Evolutionary conservation across 2,888 invertebrate genomes (phyloP), one percentile per base, ranked within the genome.

Genomic region (Acrobasis repandana): DNA sequence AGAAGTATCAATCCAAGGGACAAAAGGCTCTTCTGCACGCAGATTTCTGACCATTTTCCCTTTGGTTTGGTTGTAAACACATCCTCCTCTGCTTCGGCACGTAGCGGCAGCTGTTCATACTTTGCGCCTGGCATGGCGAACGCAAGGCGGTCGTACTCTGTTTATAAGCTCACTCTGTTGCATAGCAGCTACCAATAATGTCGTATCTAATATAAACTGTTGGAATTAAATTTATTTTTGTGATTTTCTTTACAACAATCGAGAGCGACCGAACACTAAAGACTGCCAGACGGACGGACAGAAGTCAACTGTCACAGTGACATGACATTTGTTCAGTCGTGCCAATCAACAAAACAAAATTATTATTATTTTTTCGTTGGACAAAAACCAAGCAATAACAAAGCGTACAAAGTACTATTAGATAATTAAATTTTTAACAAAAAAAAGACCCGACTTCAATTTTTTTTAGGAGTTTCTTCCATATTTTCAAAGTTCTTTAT

Each of bases 1-100:
- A 97, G 89, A 3, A 96, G 82, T 66, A 99, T 96, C 52, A 98
- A 72, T 38, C 88, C 85, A 58, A 92, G 70, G 1, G 90, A 90
- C 28, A 90, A 67, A 1, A 88, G 75, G 64, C 86, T 81, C 69
- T 89, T 90, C 66, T 90, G 91, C 18, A 89, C 77, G 67, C 83
- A 90, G 20, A 83, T 75, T 64, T 90, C 89, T 48, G 83, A 81
- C 83, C 86, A 85, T 80, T 86, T 88, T 63, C 79, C 73, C 64
- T 80, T 86, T 48, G 86, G 75, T 76, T 85, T 89, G 54, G 72
- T 77, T 49, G 85, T 84, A 75, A 86, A 76, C 70, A 89, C 82
- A 51, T 89, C 88, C 63, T 90, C 88, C 47, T 88, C 88, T 50
- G 73, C 74, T 65, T 91, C 91, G 18, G 80, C 72, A 67, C 87